Evolutionary conservation across 2,113 vertebrate species (phyloP), one percentile per base, ranked within the genome.

Genomic region (Electrona antarctica): DNA sequence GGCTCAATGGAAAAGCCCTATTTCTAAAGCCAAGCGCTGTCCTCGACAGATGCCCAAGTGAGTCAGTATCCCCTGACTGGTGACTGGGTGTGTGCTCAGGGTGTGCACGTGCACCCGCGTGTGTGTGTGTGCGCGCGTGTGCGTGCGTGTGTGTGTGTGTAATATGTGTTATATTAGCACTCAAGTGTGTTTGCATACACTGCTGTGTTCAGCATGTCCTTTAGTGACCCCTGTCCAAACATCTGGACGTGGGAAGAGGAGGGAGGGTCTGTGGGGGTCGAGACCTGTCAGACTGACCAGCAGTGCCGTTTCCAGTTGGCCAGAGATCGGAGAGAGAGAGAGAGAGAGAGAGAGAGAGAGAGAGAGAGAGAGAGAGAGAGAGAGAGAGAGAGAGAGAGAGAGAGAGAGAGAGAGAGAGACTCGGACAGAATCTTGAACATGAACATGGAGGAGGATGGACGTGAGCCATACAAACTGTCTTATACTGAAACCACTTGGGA

Each of bases 31-130:
- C 69, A 28, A 84, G 75, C 21, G 21, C 47, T 58, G 63, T 74
- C 71, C 29, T 71, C 73, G 5, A 60, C 62, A 66, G 59, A 75
- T 55, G 77, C 60, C 70, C 9, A 52, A 67, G 61, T 92, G 89
- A 93, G 73, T 92, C 84, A 91, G 28, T 47, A 15, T 21, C 73
- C 67, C 71, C 83, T 66, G 73, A 86, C 69, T 64, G 21, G 56
- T 73, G 74, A 64, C 57, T 56, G 45, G 15, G 46, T 14, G 63
- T 67, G 64, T 7, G 13, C 15, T 21, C 11, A 14, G 29, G 55
- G 51, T 56, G 29, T 54, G 10, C 9, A 50, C 33, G 51, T 48
- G 13, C n/a, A 7, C 4, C n/a, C 2, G 8, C 48, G 46, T 14
- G 8, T 48, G 46, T 15, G 46, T 63, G 46, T 49, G 14, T 12